Conservation (phyloP, 1,140 invertebrate genomes). For the Anadara kagoshimensis region DNA sequence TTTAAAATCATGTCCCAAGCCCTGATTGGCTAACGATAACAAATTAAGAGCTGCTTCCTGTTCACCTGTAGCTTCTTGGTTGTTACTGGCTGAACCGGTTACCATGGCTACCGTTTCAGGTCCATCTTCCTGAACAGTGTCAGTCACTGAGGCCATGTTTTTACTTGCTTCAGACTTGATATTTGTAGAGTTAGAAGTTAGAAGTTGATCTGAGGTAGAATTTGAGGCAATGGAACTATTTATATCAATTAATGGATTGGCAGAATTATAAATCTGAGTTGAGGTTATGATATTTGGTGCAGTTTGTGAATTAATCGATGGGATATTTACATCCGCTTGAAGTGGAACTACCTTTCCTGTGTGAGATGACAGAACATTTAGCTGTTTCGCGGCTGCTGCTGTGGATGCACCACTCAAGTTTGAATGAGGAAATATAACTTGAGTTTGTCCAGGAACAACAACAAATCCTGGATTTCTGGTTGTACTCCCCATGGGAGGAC, state of each 20-base stretch:
- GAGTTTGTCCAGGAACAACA: slow-evolving; percentile 14
- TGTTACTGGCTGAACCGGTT: background rate
- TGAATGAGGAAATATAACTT: slow-evolving; percentile 19
- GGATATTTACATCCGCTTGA: no score
- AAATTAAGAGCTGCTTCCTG: slow-evolving; percentile 26
- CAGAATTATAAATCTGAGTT: background rate
- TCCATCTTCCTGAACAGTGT: background rate
- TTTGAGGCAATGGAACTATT: background rate
- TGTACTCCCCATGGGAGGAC: no score
- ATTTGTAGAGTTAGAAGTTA: background rate
- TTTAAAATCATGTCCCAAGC: no score
- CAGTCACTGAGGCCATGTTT: background rate
- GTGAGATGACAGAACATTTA: no score
- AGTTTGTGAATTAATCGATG: no score
- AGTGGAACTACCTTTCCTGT: no score
- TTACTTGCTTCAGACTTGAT: background rate
- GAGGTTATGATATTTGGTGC: no score
- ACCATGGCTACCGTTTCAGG: no score
- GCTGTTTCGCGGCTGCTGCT: no score
- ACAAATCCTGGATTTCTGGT: no score
- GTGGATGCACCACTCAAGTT: no score
- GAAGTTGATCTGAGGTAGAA: no score
- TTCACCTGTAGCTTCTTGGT: background rate
- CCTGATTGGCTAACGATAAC: slow-evolving; percentile 19
- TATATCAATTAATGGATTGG: background rate